Conservation (phyloP, 2,888 invertebrate species). For the Stegana nigrithorax region DNA sequence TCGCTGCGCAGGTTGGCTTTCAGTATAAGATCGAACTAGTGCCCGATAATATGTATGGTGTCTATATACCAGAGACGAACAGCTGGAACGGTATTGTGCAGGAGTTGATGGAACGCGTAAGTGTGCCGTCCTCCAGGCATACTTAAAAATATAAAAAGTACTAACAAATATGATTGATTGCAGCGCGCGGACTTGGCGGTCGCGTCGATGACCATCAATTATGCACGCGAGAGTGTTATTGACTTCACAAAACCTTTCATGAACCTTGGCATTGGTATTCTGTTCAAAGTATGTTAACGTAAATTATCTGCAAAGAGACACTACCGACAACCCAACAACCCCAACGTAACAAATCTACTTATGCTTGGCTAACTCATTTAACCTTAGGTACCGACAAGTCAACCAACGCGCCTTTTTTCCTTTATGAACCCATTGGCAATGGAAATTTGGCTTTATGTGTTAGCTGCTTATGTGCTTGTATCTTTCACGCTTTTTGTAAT, state of each 20-base stretch:
- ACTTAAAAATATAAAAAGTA: neutral
- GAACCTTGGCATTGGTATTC: slow-evolving; percentile 95
- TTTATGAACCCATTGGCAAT: slow-evolving; percentile 96
- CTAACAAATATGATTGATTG: neutral
- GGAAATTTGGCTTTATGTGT: slow-evolving; percentile 96
- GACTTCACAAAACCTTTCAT: slow-evolving; percentile 99
- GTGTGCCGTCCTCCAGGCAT: slow-evolving; percentile 29
- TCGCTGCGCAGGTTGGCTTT: slow-evolving; percentile 87
- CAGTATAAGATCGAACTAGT: slow-evolving; percentile 86
- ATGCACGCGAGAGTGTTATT: slow-evolving; percentile 88
- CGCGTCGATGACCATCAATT: slow-evolving; percentile 97
- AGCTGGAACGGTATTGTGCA: slow-evolving; percentile 92
- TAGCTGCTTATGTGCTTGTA: slow-evolving; percentile 93
- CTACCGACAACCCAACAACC: too few species aligned
- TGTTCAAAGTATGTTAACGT: slow-evolving; percentile 89
- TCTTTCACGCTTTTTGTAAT: slow-evolving; percentile 95
- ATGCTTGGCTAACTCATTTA: slow-evolving; percentile 24
- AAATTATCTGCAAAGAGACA: too few species aligned
- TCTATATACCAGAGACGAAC: slow-evolving; percentile 85
- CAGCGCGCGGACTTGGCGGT: slow-evolving; percentile 96
- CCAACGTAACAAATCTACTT: too few species aligned
- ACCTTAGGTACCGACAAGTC: slow-evolving; percentile 87
- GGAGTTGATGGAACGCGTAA: slow-evolving; percentile 87
- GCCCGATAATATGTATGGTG: slow-evolving; percentile 91
- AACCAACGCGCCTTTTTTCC: slow-evolving; percentile 89